phyloP scores from a whole-genome alignment of 2,888 invertebrate species.

The Luffia ferchaultella region DNA sequence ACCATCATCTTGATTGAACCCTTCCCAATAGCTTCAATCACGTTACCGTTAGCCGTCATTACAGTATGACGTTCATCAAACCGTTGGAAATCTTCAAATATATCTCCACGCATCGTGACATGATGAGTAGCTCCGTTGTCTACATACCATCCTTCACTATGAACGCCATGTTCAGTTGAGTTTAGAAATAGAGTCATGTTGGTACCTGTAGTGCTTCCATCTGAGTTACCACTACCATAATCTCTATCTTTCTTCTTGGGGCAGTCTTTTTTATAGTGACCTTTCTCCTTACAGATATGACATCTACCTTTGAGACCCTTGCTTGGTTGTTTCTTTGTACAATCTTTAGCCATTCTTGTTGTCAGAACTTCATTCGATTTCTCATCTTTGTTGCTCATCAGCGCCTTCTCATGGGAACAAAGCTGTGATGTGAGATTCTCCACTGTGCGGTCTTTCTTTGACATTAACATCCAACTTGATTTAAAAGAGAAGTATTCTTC shows the following conservation, averaged over 20 bases:
- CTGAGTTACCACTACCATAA: background rate
- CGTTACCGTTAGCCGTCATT: background rate
- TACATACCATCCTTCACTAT: background rate
- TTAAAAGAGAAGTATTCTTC: background rate
- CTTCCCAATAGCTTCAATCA: background rate
- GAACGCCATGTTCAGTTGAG: no score
- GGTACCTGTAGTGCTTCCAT: background rate
- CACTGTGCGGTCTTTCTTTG: slow-evolving; percentile 3
- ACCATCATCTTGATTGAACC: background rate
- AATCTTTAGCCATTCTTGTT: background rate
- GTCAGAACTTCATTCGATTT: background rate
- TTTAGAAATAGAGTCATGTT: background rate
- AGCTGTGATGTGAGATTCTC: slow-evolving; percentile 4
- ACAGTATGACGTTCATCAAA: background rate
- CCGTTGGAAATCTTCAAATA: background rate
- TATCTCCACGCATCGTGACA: background rate
- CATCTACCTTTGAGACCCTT: background rate
- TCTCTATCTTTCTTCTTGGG: background rate
- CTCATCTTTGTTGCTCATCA: background rate
- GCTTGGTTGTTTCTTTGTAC: background rate
- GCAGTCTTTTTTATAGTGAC: background rate
- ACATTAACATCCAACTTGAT: slow-evolving; percentile 5
- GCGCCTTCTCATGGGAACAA: slow-evolving; percentile 6
- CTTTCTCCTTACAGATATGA: background rate
- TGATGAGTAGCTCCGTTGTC: background rate